Evolutionary conservation across 2,797 vertebrate genomes (phyloP).

Genomic region (Sebastiscus tertius): DNA sequence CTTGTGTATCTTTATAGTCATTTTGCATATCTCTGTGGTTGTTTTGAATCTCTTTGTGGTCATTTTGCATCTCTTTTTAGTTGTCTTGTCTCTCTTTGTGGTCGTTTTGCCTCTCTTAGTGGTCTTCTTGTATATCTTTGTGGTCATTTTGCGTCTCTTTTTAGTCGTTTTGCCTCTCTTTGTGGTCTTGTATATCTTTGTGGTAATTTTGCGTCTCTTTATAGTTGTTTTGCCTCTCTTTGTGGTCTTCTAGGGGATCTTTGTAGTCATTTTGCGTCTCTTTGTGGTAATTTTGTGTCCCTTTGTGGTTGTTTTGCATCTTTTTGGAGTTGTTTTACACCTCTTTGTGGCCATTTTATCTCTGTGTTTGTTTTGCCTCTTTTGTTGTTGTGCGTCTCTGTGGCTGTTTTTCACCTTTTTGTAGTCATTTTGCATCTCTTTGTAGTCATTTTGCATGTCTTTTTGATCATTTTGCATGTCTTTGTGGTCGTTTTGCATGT

Average conservation of each 20-base stretch:
- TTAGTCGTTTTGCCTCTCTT: no score
- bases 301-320: no score
- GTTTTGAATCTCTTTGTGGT: no score
- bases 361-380: not conserved
- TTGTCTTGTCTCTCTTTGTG: no score
- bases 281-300: no score
- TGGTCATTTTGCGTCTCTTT: rapidly evolving
- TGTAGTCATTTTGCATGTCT: not conserved
- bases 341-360: not conserved
- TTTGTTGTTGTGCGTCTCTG: not conserved
- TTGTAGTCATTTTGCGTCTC: not conserved
- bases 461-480: not conserved
- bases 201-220: not conserved
- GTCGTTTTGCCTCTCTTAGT: no score
- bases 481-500: not conserved
- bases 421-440: not conserved
- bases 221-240: not conserved
- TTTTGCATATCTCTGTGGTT: no score
- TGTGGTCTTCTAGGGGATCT: not conserved
- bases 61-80: no score
- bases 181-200: no score
- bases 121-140: not conserved
- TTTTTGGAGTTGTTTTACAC: no score
- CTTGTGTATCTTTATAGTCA: no score
- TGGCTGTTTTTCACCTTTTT: not conserved